These are phyloP conservation scores for Acanthurus lineatus DNA, from an alignment of 2,797 vertebrate species.

Conservation along the genomic window DNA sequence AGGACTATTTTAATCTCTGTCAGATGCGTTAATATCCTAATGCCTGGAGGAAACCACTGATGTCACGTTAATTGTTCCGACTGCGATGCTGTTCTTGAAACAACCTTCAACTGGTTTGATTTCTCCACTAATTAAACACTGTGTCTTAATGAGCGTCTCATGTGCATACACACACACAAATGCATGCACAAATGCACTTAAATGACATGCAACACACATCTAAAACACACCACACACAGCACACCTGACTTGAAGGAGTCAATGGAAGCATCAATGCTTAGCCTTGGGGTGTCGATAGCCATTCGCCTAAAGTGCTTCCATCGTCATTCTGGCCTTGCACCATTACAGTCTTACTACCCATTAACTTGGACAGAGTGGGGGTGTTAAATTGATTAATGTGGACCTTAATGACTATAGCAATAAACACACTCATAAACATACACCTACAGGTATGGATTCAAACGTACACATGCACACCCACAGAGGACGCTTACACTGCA, in stretches of 20 bases:
- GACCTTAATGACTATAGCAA: slow-evolving; percentile 70
- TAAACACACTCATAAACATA: slow-evolving; percentile 78
- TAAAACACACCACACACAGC: slow-evolving; percentile 42
- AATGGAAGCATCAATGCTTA: slow-evolving; percentile 69
- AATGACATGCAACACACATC: slow-evolving; percentile 38
- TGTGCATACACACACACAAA: slow-evolving; percentile 20
- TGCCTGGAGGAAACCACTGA: slow-evolving; percentile 69
- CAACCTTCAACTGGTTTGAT: slow-evolving; percentile 79
- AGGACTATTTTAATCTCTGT: slow-evolving; percentile 67
- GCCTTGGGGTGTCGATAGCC: slow-evolving; percentile 77
- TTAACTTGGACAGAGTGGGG: slow-evolving; percentile 72
- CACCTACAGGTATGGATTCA: slow-evolving; percentile 72
- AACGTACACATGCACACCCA: slow-evolving; percentile 34
- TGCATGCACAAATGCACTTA: slow-evolving; percentile 23
- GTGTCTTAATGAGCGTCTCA: slow-evolving; percentile 69
- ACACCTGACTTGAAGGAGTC: slow-evolving; percentile 65
- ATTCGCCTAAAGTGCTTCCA: slow-evolving; percentile 73
- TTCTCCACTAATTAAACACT: slow-evolving; percentile 69
- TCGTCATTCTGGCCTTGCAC: slow-evolving; percentile 73
- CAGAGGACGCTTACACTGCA: slow-evolving; percentile 29
- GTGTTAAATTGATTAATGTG: slow-evolving; percentile 77
- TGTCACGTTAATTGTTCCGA: slow-evolving; percentile 64
- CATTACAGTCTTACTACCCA: slow-evolving; percentile 79
- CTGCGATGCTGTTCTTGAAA: slow-evolving; percentile 69
- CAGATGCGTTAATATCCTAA: slow-evolving; percentile 54